Evolutionary conservation across 2,113 vertebrate genomes (phyloP), one percentile per base, ranked within the genome.

Genomic region (Nematolebias whitei): DNA sequence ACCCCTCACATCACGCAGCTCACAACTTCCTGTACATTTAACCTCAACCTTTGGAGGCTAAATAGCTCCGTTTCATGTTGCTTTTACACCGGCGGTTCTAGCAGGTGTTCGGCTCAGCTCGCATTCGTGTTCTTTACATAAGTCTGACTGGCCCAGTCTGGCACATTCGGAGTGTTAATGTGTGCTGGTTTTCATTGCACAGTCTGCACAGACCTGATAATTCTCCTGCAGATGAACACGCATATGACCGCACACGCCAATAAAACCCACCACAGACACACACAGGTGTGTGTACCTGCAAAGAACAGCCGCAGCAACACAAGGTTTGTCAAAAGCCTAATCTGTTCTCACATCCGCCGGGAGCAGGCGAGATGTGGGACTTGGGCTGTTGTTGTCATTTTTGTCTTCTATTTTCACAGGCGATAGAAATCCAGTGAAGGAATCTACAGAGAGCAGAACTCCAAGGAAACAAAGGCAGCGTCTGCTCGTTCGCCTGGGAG

Each of bases 291-390:
- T 62, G 52, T 1, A 5, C 69, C 67, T 16, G 50, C 60, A 82
- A 56, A 72, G 66, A 71, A 44, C 71, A 68, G 60, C 71, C 15
- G 0, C 47, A 63, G 84, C 61, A 74, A 78, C 76, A 85, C 82
- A 82, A 62, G 55, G 71, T 32, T 80, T 78, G 72, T 85, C 76
- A 85, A 71, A 79, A 26, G 63, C 71, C 71, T 88, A 79, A 85
- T 88, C 61, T 79, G 68, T 62, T 83, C 43, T 43, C 1, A 8
- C 73, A 60, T 77, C 82, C 77, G 48, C 62, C 54, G 84, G 78
- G 83, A 85, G 19, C 16, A 23, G 62, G 58, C 45, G 41, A 64
- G 74, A 87, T 79, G 76, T 43, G 58, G 71, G 41, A 65, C 62
- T 73, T 80, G 64, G 70, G 73, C 71, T 74, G 74, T 72, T 81